Evolutionary conservation across 1,140 invertebrate genomes (phyloP).

Genomic region (Drosophila ambigua): DNA sequence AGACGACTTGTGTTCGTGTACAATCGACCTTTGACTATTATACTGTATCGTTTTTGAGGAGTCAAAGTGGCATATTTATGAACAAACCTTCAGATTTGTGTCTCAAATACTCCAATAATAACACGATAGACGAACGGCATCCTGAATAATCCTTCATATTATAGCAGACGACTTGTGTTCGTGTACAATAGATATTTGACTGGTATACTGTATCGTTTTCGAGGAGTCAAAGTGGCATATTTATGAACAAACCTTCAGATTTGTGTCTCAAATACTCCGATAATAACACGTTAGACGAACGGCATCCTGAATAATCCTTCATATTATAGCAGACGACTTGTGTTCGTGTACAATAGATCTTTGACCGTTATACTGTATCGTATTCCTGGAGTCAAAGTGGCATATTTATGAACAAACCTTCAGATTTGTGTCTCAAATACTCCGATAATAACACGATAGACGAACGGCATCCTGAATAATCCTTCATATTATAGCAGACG

Average conservation of each 20-base stretch:
- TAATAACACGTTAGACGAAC: slow-evolving; percentile 8
- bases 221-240: slow-evolving; percentile 52
- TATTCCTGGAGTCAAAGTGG: too few species aligned
- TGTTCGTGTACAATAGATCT: slow-evolving; percentile 4
- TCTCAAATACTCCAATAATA: slow-evolving; percentile 47
- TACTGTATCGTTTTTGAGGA: slow-evolving; percentile 15
- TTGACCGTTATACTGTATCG: too few species aligned
- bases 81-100: neutral
- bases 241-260: neutral
- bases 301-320: slow-evolving; percentile 29
- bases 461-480: too few species aligned
- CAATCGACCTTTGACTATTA: neutral
- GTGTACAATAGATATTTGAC: neutral
- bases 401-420: neutral
- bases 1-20: slow-evolving; percentile 22
- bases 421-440: neutral
- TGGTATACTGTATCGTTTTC: too few species aligned
- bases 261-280: neutral
- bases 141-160: slow-evolving; percentile 9
- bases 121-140: slow-evolving; percentile 16
- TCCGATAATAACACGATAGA: too few species aligned
- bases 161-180: slow-evolving; percentile 29
- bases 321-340: slow-evolving; percentile 52
- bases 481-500: too few species aligned
- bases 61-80: slow-evolving; percentile 6